A percentile compares a stretch with the other conserved stretches of the same genome.
phyloP scores from a whole-genome alignment of 2,888 invertebrate species.

The Germaria angustata region DNA sequence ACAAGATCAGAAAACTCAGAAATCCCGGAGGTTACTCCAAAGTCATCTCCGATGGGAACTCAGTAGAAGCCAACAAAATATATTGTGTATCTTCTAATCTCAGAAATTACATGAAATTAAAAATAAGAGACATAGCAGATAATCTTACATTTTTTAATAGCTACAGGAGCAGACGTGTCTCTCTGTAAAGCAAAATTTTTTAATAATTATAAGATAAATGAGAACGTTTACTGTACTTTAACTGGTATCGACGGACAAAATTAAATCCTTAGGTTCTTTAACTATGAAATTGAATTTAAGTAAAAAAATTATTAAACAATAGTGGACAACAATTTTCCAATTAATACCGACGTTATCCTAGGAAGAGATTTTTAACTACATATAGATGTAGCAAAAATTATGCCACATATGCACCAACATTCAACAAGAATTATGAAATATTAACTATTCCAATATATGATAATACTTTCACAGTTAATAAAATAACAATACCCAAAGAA shows the following conservation, averaged over 20 bases:
- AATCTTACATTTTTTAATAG: no score
- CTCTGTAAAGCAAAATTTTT: no score
- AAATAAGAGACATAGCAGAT: background rate
- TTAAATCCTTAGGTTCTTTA: background rate
- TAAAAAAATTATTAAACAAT: background rate
- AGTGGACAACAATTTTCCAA: background rate
- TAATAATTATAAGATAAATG: background rate
- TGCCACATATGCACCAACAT: background rate
- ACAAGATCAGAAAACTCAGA: no score
- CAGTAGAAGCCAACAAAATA: background rate
- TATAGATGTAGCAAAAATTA: no score
- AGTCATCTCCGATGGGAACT: background rate
- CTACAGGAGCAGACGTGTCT: background rate
- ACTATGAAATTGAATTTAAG: background rate
- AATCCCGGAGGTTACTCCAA: no score
- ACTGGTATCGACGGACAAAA: background rate
- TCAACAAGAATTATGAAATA: background rate
- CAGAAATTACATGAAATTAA: slow-evolving; percentile 2
- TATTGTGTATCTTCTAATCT: background rate
- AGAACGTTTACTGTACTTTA: background rate
- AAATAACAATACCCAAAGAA: background rate
- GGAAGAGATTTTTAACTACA: no score
- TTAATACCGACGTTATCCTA: background rate
- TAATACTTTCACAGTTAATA: background rate
- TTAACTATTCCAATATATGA: background rate